These are phyloP conservation scores for Charina bottae DNA, from an alignment of 2,113 vertebrate species.

Conservation along the genomic window DNA sequence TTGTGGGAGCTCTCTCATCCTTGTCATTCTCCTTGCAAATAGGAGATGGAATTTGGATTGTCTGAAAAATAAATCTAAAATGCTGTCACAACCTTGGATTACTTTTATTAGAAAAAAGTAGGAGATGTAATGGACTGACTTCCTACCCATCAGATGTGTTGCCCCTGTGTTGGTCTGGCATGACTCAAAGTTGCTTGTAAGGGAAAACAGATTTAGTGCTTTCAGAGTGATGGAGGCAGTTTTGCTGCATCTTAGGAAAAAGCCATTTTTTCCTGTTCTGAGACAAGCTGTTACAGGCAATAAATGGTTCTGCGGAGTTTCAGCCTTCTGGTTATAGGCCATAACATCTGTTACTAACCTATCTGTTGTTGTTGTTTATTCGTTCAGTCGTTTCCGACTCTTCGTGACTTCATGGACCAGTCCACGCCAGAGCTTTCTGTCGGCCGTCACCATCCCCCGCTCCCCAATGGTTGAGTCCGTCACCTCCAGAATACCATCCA, in stretches of 20 bases:
- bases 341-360: neutral
- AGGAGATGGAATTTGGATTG: constrained; percentile 30
- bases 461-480: too few species aligned
- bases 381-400: too few species aligned
- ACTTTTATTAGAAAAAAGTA: constrained; percentile 29
- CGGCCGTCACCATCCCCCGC: too few species aligned
- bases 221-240: neutral
- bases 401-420: too few species aligned
- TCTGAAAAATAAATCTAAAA: constrained; percentile 31
- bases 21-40: constrained; percentile 9
- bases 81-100: constrained; percentile 20
- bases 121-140: constrained; percentile 41
- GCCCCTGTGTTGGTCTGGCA: constrained; percentile 46
- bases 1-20: constrained; percentile 34
- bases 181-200: constrained; percentile 43
- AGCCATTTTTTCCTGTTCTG: neutral
- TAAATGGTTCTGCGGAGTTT: neutral
- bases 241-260: neutral
- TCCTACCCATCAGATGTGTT: constrained; percentile 52
- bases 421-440: too few species aligned
- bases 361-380: too few species aligned
- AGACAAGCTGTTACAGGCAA: neutral
- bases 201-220: neutral
- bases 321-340: neutral
- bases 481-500: too few species aligned